Evolutionary conservation across 1,140 invertebrate genomes (phyloP), one percentile per base, ranked within the genome.

Genomic region (Philotrypesis tridentata): DNA sequence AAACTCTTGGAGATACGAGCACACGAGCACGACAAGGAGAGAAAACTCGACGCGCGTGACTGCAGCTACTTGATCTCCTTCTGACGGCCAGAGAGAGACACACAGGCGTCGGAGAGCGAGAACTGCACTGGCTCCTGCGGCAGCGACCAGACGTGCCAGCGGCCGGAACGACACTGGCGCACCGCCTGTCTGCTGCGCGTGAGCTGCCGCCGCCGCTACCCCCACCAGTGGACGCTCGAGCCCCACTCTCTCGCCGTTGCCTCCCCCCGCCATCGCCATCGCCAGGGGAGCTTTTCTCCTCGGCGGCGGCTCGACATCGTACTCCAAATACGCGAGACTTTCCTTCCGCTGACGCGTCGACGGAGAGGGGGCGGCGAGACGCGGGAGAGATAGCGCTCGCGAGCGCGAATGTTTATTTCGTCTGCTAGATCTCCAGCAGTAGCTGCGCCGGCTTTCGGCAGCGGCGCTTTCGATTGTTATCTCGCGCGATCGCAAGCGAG

Each of bases 101-200:
- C 9, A 25, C 61, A 29, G 61, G 11, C 23, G 14, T 23, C 5
- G 12, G 23, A 12, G 27, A 29, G 27, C 61, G 9, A 23, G 27
- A 23, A 1, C 21, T n/a, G 23, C 33, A 68, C 25, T 61, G 9
- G 43, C 37, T 23, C 31, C 33, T 48, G 61, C 33, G 37, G n/a
- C 76, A 61, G 31, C 83, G 83, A 89, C 87, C 87, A 82, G 79
- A 86, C 87, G 86, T 84, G 73, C 80, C 87, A 87, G 85, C 88
- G 85, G 88, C 84, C 87, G 87, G 86, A 92, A 88, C 90, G 87
- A 91, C 85, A 92, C 91, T 92, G 89, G 89, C 40, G 60, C 9
- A 31, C 17, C 33, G 79, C 31, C 84, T 74, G 85, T 83, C 82
- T 75, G 81, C 79, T 85, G 82, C 29, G 86, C 86, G 86, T 87